Evolutionary conservation across 92 coral and sea anemone species (phyloP), one percentile per base, ranked within the genome.

Genomic region (Umimayanthus chanpuru): DNA sequence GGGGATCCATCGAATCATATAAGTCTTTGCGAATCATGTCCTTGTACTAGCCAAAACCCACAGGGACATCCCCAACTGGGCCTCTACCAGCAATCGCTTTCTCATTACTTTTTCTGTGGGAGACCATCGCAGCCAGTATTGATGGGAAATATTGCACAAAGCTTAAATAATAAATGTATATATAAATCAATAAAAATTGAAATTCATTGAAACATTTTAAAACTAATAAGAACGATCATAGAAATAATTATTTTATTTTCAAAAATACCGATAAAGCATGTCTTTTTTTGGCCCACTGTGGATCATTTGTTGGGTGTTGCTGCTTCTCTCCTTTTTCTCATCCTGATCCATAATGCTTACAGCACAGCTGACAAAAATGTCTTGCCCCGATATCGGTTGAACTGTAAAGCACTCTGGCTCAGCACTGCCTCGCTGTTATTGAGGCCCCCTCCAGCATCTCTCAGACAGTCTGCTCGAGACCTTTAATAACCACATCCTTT

Each of bases 341-440:
- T 82, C 82, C 14, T 66, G 87, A 75, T 87, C 88, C 93, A 91
- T 82, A 4, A 88, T 44, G 89, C 88, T 88, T 23, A 71, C 86
- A 30, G 91, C 73, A 78, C 88, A 91, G 36, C 93, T 91, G 9
- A 88, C 91, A 81, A 88, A 91, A 0, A 87, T 0, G 16, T 88
- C 70, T 91, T 91, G 36, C 91, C 88, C 32, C 79, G 68, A 39
- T 90, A 90, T 72, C 64, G 74, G 41, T 87, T 88, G 47, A 90
- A 90, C 82, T 87, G 90, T n/a, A 87, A 23, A 32, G 21, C 15
- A 5, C 81, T 80, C 70, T 87, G 39, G 36, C 53, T 29, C 29
- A 87, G 82, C 72, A 90, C 88, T 90, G 82, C 86, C 81, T 89
- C 79, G 21, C 4, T 43, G 30, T 89, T 50, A 16, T 40, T 29